Base-by-base conservation (phyloP, 1,140 invertebrate species). In the Archegozetes longisetosus region DNA sequence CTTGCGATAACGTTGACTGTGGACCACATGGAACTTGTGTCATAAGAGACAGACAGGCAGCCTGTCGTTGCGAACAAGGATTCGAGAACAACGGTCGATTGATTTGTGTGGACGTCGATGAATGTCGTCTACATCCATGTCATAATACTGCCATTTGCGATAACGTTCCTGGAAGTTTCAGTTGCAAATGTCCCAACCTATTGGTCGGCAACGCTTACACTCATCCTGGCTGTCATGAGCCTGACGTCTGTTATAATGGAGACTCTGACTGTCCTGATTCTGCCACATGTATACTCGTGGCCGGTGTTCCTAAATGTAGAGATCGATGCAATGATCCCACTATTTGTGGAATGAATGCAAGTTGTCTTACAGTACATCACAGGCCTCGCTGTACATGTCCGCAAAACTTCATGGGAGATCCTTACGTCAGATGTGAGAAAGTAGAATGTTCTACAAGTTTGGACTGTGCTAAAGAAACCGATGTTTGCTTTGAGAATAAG, bases 381-480 rank as follows among this genome's bases (percentile, higher is more conserved):
- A 58, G 64, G 27, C 63, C 69, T 1, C 78, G 64, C 9, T 74
- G 72, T 60, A 77, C 83, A 1, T 93, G 89, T 68, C 80, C 83
- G 64, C 82, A 82, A 58, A 81, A 81, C 50, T 85, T 81, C 69
- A 80, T 81, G 53, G 88, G 89, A 51, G 88, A 91, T 77, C 88
- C 88, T 0, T 26, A 54, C 22, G 63, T 60, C 14, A 32, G 65
- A 25, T 67, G 66, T 46, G 60, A 64, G 14, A 62, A 65, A 58
- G 86, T 84, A 32, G 84, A 88, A 68, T 92, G 88, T 67, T 79
- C 83, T 56, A 78, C 80, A 0, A 84, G 90, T 68, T 73, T 77
- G 1, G 85, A 90, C 64, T 91, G 88, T 69, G 84, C 14, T n/a
- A 51, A 86, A 1, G 74, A 77, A 14, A 79, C 81, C 32, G 78